Evolutionary conservation across 2,797 vertebrate genomes (phyloP).

Genomic region (Trichosurus vulpecula): DNA sequence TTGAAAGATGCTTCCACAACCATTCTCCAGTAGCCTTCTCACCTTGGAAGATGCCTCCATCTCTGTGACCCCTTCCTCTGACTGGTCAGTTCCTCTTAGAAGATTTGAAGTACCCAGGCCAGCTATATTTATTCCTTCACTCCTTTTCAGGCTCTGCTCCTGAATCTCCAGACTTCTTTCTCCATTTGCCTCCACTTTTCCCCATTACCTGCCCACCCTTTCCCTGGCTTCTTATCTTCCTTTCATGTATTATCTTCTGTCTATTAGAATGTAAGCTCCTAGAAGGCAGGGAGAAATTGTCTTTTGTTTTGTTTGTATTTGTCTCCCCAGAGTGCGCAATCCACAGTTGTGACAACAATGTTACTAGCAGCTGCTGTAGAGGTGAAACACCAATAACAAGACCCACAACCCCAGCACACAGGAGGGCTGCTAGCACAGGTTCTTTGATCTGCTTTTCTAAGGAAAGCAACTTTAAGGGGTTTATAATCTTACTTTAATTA

Average conservation of each 20-base stretch:
- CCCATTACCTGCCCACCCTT: not conserved
- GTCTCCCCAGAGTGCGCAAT: not conserved
- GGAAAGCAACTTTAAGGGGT: no score
- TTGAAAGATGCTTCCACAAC: not conserved
- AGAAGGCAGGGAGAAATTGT: no score
- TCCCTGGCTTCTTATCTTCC: not conserved
- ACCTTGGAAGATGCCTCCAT: not conserved
- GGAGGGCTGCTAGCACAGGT: no score
- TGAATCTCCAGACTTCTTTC: not conserved
- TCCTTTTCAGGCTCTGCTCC: not conserved
- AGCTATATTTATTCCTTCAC: not conserved
- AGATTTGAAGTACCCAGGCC: not conserved
- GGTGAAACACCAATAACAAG: no score
- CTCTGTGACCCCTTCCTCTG: not conserved
- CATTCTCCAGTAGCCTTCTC: not conserved
- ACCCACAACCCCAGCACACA: no score
- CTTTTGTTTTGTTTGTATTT: not conserved
- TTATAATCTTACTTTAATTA: no score
- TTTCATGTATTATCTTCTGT: not conserved
- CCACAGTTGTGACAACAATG: no score
- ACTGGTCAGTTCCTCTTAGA: not conserved
- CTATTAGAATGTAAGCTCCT: not conserved
- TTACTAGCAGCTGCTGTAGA: no score
- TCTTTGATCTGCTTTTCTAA: no score
- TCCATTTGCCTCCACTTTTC: not conserved